phyloP scores from a whole-genome alignment of 2,113 vertebrate species.

The Mastomys natalensis region DNA sequence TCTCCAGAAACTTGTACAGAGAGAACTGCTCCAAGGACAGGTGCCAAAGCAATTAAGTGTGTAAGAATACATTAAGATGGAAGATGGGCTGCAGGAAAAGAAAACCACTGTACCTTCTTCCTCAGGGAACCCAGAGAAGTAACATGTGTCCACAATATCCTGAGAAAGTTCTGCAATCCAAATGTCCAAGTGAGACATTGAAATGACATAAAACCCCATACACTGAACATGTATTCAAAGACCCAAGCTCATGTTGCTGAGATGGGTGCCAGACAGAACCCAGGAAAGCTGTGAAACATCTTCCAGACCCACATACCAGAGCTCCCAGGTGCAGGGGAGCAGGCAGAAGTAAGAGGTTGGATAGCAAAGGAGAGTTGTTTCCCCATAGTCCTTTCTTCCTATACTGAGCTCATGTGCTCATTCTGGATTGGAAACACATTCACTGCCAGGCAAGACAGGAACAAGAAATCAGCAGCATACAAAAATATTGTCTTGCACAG shows the following conservation, averaged over 20 bases:
- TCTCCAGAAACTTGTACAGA: slow-evolving; percentile 7
- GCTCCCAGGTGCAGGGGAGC: neutral
- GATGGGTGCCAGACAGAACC: neutral
- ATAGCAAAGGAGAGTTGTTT: neutral
- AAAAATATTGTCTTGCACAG: slow-evolving; percentile 47
- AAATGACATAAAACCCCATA: slow-evolving; percentile 9
- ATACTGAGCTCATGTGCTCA: neutral
- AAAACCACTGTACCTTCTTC: neutral
- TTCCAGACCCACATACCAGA: neutral
- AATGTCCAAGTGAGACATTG: slow-evolving; percentile 31
- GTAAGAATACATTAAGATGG: slow-evolving; percentile 44
- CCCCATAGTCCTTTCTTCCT: neutral
- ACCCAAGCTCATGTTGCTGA: neutral
- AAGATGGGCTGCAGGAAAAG: slow-evolving; percentile 1
- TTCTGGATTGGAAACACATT: slow-evolving; percentile 73
- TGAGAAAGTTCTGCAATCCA: slow-evolving; percentile 17
- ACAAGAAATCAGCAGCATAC: slow-evolving; percentile 47
- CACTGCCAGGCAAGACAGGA: slow-evolving; percentile 13
- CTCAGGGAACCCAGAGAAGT: neutral
- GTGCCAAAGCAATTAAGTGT: slow-evolving; percentile 59
- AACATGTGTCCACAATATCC: neutral
- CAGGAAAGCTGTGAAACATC: neutral
- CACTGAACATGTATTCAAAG: neutral
- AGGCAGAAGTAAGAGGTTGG: neutral
- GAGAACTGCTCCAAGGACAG: neutral